These are phyloP conservation scores for Aphidius colemani DNA, from an alignment of 2,888 invertebrate species.

Conservation along the genomic window DNA sequence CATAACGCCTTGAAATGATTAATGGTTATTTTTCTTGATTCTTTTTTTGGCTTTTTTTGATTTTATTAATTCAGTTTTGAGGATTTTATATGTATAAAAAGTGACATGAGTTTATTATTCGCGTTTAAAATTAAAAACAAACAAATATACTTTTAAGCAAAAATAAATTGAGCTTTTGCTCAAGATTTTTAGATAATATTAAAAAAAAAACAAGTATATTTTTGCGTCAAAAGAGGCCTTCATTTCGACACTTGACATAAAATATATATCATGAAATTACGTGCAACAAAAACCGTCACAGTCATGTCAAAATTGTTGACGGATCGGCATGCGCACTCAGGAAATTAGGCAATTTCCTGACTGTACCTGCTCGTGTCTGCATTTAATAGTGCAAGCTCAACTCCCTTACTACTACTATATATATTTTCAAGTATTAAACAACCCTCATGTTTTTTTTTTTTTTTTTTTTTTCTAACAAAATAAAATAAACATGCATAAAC, in stretches of 20 bases:
- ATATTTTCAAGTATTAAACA: slow-evolving; percentile 15
- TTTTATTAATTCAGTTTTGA: too few species aligned
- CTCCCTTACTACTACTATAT: slow-evolving; percentile 35
- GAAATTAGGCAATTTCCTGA: slow-evolving; percentile 61
- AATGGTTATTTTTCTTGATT: too few species aligned
- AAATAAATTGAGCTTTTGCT: too few species aligned
- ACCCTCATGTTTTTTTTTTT: too few species aligned
- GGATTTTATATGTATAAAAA: too few species aligned
- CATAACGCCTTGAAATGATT: too few species aligned
- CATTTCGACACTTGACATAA: slow-evolving; percentile 60
- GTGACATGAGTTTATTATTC: too few species aligned
- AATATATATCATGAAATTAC: slow-evolving; percentile 51
- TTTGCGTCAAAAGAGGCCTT: slow-evolving; percentile 30
- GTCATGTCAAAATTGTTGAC: slow-evolving; percentile 57
- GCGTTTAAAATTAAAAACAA: too few species aligned
- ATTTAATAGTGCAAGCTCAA: slow-evolving; percentile 53
- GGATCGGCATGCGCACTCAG: slow-evolving; percentile 60
- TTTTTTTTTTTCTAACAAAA: too few species aligned
- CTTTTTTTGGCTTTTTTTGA: too few species aligned
- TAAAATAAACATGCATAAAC: too few species aligned
- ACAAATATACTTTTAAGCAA: too few species aligned
- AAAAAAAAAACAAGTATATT: background rate
- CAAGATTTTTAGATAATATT: background rate
- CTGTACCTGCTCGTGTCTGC: slow-evolving; percentile 58
- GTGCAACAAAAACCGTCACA: slow-evolving; percentile 51